These are phyloP conservation scores for Procambarus clarkii DNA, from an alignment of 1,140 invertebrate species.

Conservation along the genomic window DNA sequence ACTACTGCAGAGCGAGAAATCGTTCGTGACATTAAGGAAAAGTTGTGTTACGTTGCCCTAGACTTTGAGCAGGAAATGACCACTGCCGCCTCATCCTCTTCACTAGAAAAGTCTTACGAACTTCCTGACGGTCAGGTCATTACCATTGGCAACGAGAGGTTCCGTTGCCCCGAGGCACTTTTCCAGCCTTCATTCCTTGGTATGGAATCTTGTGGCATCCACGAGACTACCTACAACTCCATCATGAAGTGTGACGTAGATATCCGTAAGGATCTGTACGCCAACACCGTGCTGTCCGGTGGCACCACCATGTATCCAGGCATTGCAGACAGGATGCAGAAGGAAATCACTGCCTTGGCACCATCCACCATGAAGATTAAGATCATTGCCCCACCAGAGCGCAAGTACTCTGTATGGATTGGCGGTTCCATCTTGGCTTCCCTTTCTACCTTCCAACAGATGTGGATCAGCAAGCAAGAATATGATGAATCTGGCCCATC, in stretches of 20 bases:
- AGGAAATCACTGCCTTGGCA: conserved; percentile 56
- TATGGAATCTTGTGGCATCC: conserved; percentile 62
- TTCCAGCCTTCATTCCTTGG: conserved; percentile 63
- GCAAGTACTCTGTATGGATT: conserved; percentile 64
- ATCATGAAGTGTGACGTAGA: conserved; percentile 65
- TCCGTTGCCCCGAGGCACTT: conserved; percentile 58
- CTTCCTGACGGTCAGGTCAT: conserved; percentile 60
- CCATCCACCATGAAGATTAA: conserved; percentile 64
- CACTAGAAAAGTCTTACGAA: conserved; percentile 58
- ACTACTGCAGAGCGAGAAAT: conserved; percentile 62
- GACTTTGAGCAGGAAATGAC: conserved; percentile 64
- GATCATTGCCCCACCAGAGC: conserved; percentile 60
- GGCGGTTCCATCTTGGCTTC: conserved; percentile 60
- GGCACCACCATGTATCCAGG: conserved; percentile 62
- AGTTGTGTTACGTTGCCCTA: conserved; percentile 53
- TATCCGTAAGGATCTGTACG: conserved; percentile 63
- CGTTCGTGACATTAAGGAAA: conserved; percentile 63
- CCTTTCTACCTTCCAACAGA: conserved; percentile 63
- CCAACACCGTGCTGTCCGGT: conserved; percentile 57
- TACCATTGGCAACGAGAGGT: conserved; percentile 61
- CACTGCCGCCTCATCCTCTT: conserved; percentile 54
- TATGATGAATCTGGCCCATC: conserved; percentile 58
- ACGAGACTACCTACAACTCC: conserved; percentile 61
- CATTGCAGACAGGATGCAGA: conserved; percentile 64
- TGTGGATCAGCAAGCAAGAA: conserved; percentile 65